Conservation (phyloP, 2,113 vertebrate genomes). For the Meles meles region DNA sequence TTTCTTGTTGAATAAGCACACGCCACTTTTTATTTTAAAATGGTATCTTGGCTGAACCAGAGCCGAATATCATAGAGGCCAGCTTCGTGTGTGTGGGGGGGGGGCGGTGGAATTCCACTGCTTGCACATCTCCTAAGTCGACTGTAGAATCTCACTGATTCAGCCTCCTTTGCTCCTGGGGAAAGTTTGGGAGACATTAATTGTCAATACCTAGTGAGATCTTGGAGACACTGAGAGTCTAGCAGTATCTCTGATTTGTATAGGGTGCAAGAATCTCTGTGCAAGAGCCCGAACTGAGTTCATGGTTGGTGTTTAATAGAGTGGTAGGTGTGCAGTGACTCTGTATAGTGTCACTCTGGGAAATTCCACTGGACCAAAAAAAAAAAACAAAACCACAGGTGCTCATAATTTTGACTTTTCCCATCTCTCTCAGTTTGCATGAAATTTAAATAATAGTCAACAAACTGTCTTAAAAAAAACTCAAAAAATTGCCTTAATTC, state of each 20-base stretch:
- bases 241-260: background rate
- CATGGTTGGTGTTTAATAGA: background rate
- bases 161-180: background rate
- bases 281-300: background rate
- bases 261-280: background rate
- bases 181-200: background rate
- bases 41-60: background rate
- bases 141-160: background rate
- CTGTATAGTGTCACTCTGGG: no score
- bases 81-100: no score
- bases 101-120: background rate
- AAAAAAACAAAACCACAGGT: background rate
- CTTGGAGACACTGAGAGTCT: background rate
- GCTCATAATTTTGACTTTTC: background rate
- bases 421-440: background rate
- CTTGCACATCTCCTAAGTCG: background rate
- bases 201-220: background rate
- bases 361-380: background rate
- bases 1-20: conserved; percentile 12
- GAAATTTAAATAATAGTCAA: background rate
- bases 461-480: background rate
- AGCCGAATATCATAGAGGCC: background rate
- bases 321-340: accelerated
- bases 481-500: background rate
- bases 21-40: background rate